A percentile compares a stretch with the other conserved stretches of the same genome.
phyloP scores from a whole-genome alignment of 2,888 invertebrate species.

The Reticulitermes lucifugus region DNA sequence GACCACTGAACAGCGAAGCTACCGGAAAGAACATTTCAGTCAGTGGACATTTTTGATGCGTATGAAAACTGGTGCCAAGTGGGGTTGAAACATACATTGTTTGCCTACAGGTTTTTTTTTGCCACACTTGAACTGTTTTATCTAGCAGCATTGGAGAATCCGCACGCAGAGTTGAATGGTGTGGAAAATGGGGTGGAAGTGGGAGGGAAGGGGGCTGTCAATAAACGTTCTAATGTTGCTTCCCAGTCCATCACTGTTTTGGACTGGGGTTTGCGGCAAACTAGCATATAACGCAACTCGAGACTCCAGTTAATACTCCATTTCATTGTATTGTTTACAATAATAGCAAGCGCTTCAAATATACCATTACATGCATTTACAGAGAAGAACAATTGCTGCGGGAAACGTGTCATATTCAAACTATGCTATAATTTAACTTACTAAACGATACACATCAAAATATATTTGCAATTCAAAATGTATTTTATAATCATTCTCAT shows the following conservation, averaged over 20 bases:
- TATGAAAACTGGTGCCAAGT: conserved; percentile 12
- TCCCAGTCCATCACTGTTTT: conserved; percentile 5
- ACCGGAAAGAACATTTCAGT: conserved; percentile 21
- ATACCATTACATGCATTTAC: conserved; percentile 21
- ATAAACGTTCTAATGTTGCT: conserved; percentile 16
- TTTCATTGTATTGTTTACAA: conserved; percentile 26
- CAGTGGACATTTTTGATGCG: neutral
- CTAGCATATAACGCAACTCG: neutral
- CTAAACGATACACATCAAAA: neutral
- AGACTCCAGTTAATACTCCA: conserved; percentile 15
- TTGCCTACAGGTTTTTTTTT: neutral
- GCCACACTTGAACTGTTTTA: conserved; percentile 2
- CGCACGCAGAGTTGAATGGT: conserved; percentile 7
- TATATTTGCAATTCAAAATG: conserved; percentile 28
- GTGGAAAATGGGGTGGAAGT: neutral
- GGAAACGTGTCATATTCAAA: neutral
- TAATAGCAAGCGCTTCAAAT: conserved; percentile 3
- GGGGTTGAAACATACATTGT: conserved; percentile 19
- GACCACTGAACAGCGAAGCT: neutral
- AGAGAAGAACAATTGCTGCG: conserved; percentile 19
- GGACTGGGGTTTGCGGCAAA: neutral
- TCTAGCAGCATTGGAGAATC: conserved; percentile 9
- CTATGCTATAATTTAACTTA: conserved; percentile 20
- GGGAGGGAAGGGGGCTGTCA: neutral
- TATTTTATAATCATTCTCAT: neutral